Base-by-base conservation (phyloP, 2,113 vertebrate species). In the Pelusios castaneus region DNA sequence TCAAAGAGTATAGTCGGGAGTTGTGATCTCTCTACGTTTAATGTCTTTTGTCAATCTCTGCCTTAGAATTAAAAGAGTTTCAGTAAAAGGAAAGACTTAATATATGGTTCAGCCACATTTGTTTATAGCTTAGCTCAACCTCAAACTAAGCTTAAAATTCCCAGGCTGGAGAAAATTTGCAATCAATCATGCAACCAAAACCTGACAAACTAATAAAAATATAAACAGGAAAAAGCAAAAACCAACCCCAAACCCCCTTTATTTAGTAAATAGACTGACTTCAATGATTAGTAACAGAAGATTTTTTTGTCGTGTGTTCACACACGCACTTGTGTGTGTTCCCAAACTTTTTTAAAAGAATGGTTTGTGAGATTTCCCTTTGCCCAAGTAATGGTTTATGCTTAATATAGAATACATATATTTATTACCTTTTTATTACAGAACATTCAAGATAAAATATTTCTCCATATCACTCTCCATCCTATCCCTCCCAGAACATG, bases 11-110 rank as follows among this genome's bases (percentile, higher is more conserved):
- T 78, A 70, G 85, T 80, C 56, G 67, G 84, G 84, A 91, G 80
- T n/a, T 96, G 75, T 89, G 93, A 83, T 94, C 87, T 96, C 67
- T 91, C 75, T 91, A 8, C 43, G 49, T 90, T 89, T 96, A 88
- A 82, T 67, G 80, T 93, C 43, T 95, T 88, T 51, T 95, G 89
- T 85, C 93, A 87, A 63, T 90, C 76, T 94, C 79, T 94, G 55
- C 91, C 76, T 84, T 81, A 80, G 52, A 94, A 87, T 60, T 89
- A 55, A 75, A 89, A 79, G 45, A 90, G 38, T 84, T 75, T 92
- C 92, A 88, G 55, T 90, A 80, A 90, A 89, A 95, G 75, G 58
- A 84, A 95, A 80, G 58, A 9, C 87, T 96, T 95, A 84, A 25
- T 79, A 24, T 0, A 52, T 84, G 82, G 89, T 82, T 92, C 85